Evolutionary conservation across 2,888 invertebrate genomes (phyloP), one percentile per base, ranked within the genome.

Genomic region (Idaea biselata): DNA sequence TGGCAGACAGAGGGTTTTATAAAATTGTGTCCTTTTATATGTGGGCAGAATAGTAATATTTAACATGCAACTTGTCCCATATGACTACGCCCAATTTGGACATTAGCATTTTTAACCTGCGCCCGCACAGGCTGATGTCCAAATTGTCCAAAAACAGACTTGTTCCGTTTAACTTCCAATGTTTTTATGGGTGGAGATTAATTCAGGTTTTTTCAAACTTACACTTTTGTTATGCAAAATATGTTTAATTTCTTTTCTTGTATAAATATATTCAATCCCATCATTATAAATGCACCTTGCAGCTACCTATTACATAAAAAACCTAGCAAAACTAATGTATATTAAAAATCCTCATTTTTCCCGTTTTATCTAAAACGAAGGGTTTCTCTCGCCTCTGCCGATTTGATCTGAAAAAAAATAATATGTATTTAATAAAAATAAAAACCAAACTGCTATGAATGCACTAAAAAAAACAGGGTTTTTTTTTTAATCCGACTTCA

Each of bases 331-430:
- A 18, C 56, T 64, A 66, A 7, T 68, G 54, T 0, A 71, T 63
- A 31, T 84, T 73, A 67, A 88, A 89, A 6, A 84, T 67, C 67
- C 89, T 76, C 89, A 89, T 89, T 16, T 85, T 85, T 0, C 80
- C 84, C 0, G 71, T 68, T 61, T 78, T 78, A 71, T 89, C 84
- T 25, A 87, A 58, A 6, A 68, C 66, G 68, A 78, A 87, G 0
- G 82, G 80, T 31, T 74, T 67, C 0, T 79, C 75, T 31, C 86
- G 77, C 55, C 74, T 77, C 18, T 73, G 75, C 3, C 86, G 78
- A 3, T 65, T 73, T 5, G 80, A 76, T 25, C 89, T 89, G 83
- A 58, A 73, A 70, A 25, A 1, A 25, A 25, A 25, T 5, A 25
- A 25, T 5, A 25, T 25, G 5, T 25, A 32, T 31, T 63, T 58